These are phyloP conservation scores for Percina caprodes DNA, from an alignment of 2,113 vertebrate species.

Conservation along the genomic window DNA sequence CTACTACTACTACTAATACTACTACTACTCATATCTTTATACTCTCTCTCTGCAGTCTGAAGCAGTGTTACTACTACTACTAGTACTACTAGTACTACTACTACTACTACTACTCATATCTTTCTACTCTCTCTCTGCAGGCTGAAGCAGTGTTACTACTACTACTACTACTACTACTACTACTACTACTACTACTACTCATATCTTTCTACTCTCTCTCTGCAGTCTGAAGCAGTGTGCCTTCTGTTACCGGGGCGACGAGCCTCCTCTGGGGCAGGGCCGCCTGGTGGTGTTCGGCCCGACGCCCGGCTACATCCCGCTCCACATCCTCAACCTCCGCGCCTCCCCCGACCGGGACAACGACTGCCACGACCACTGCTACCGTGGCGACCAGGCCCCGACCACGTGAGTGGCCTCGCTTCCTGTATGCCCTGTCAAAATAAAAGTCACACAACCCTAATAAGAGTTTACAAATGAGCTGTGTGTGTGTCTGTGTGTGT, in stretches of 20 bases:
- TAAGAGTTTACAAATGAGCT: not conserved
- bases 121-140: too few species aligned
- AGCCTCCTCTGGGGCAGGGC: conserved; percentile 94
- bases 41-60: too few species aligned
- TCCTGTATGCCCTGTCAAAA: not conserved
- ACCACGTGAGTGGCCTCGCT: conserved; percentile 56
- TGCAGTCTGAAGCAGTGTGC: conserved; percentile 95
- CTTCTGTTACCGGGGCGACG: conserved; percentile 95
- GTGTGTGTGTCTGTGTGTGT: conserved; percentile 13
- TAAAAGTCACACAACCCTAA: not conserved
- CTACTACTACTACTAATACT: too few species aligned
- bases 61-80: too few species aligned
- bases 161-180: too few species aligned
- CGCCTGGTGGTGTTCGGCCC: conserved; percentile 92
- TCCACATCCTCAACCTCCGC: conserved; percentile 86
- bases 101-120: too few species aligned
- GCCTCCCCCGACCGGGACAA: conserved; percentile 85
- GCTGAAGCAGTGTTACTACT: too few species aligned
- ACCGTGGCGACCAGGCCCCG: conserved; percentile 80
- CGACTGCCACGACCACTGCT: conserved; percentile 84
- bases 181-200: too few species aligned
- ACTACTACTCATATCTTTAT: too few species aligned
- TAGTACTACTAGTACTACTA: too few species aligned
- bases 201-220: too few species aligned
- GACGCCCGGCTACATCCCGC: conserved; percentile 90